phyloP scores from a whole-genome alignment of 2,888 invertebrate species.

The Allolobophora icterica region DNA sequence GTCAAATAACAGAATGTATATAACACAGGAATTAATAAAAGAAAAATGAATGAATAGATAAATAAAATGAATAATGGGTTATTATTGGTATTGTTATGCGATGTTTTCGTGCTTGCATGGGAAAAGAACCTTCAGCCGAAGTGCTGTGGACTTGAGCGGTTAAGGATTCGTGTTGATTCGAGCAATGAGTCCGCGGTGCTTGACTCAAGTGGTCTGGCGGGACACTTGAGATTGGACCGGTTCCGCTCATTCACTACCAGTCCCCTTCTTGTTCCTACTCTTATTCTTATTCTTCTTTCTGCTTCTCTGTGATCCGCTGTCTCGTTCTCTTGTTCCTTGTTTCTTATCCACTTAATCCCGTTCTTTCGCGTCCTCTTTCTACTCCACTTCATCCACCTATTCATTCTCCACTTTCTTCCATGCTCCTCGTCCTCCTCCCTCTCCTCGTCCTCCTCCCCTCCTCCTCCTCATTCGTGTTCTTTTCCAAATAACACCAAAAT shows the following conservation, averaged over 20 bases:
- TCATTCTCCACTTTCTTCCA: background rate
- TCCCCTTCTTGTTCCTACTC: background rate
- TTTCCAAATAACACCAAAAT: background rate
- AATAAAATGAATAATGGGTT: too few species aligned
- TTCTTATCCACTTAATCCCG: too few species aligned
- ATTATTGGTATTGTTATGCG: background rate
- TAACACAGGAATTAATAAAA: too few species aligned
- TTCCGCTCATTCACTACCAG: background rate
- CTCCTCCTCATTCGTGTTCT: background rate
- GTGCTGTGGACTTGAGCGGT: background rate
- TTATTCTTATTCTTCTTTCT: too few species aligned
- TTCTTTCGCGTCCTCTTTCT: too few species aligned
- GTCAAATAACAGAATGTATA: too few species aligned
- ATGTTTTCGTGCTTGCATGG: background rate
- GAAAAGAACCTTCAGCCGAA: background rate
- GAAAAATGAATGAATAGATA: too few species aligned
- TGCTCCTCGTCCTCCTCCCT: background rate
- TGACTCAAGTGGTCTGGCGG: background rate
- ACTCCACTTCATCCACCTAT: background rate
- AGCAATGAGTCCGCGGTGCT: slow-evolving; percentile 11
- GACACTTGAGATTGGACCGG: background rate
- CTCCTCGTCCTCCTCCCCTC: background rate
- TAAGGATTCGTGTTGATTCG: background rate
- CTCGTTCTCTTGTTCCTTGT: too few species aligned
- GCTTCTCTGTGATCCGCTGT: too few species aligned